phyloP scores from a whole-genome alignment of 2,888 invertebrate genomes.

The Suillia variegata region DNA sequence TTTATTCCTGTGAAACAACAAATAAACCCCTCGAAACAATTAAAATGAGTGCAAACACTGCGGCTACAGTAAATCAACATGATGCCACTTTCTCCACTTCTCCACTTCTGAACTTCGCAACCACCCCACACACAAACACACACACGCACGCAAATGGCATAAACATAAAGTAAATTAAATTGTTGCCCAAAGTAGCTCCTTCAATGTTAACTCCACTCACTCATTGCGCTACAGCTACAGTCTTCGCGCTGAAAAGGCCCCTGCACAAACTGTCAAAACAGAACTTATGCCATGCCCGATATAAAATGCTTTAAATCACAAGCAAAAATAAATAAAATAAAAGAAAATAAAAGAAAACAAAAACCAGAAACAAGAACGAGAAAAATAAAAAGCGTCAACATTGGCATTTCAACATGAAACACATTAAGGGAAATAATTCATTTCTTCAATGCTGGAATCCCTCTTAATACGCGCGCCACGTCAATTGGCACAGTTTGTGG shows the following conservation, averaged over 20 bases:
- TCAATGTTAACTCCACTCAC: background rate
- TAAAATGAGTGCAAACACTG: too few relatives aligned
- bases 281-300: background rate
- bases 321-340: background rate
- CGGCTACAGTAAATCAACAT: too few relatives aligned
- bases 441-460: background rate
- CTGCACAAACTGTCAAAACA: background rate
- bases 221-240: background rate
- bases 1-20: too few relatives aligned
- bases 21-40: too few relatives aligned
- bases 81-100: too few relatives aligned
- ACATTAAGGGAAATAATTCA: conserved; percentile 1
- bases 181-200: background rate
- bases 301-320: background rate
- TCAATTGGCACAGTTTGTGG: background rate
- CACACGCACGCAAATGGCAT: too few relatives aligned
- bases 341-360: background rate
- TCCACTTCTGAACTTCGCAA: too few relatives aligned
- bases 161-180: background rate
- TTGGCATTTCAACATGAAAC: background rate
- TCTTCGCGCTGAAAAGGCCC: background rate
- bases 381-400: background rate
- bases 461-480: background rate
- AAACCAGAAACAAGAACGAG: too few relatives aligned
- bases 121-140: too few relatives aligned